Percentiles rank a stretch among this genome's conserved stretches.
These are phyloP conservation scores for Alouatta palliata DNA, from an alignment of 2,113 vertebrate species.

Conservation along the genomic window DNA sequence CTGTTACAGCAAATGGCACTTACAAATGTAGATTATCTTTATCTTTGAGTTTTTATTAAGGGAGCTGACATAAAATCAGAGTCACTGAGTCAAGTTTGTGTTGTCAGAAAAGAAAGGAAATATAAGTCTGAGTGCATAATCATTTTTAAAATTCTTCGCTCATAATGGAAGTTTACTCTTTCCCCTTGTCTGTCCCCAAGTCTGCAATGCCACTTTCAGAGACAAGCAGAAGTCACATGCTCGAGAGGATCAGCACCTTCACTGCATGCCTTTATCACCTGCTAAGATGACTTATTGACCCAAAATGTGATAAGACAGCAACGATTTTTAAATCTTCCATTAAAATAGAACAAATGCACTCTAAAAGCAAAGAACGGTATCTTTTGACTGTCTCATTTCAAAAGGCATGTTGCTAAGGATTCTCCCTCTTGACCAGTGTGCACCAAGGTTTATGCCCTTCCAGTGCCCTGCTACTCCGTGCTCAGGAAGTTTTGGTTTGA, in stretches of 20 bases:
- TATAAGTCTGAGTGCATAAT: not conserved
- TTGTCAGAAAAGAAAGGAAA: constrained; percentile 46
- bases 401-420: constrained; percentile 16
- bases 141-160: constrained; percentile 6
- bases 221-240: not conserved
- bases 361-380: not conserved
- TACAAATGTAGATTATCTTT: constrained; percentile 38
- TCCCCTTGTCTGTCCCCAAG: not conserved
- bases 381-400: constrained; percentile 33
- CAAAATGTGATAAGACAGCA: constrained; percentile 20
- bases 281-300: constrained; percentile 39
- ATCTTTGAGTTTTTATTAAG: constrained; percentile 11
- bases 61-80: constrained; percentile 37
- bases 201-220: constrained; percentile 16
- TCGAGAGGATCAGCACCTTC: not conserved
- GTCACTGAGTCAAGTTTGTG: constrained; percentile 11
- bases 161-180: not conserved
- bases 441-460: not conserved
- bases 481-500: constrained; percentile 51
- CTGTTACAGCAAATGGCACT: not conserved
- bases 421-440: not conserved
- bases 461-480: not conserved
- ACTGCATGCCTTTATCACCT: not conserved
- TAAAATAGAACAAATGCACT: constrained; percentile 52
- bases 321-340: constrained; percentile 45